phyloP scores from a whole-genome alignment of 2,888 invertebrate species.

The Ophion obscuratus region DNA sequence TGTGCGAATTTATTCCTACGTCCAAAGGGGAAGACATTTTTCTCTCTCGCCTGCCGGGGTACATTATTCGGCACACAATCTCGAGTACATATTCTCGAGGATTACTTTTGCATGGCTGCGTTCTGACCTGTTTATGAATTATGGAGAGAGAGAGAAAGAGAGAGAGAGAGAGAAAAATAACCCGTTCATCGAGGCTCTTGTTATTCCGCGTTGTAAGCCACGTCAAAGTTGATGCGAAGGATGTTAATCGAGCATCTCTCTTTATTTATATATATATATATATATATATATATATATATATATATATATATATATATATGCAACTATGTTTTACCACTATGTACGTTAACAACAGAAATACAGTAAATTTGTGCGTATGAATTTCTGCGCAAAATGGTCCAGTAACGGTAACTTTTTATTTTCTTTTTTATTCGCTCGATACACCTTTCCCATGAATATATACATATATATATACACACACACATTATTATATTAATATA shows the following conservation, averaged over 20 bases:
- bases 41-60: too few relatives aligned
- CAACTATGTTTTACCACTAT: not conserved
- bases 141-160: not conserved
- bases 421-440: slow-evolving; percentile 36
- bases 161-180: slow-evolving; percentile 2
- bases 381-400: slow-evolving; percentile 43
- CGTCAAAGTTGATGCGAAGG: slow-evolving; percentile 20
- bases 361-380: slow-evolving; percentile 23
- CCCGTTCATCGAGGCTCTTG: slow-evolving; percentile 38
- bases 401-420: slow-evolving; percentile 44
- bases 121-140: slow-evolving; percentile 19
- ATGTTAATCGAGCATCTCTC: slow-evolving; percentile 36
- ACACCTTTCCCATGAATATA: slow-evolving; percentile 29
- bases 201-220: slow-evolving; percentile 30
- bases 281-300: too few relatives aligned
- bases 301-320: not conserved
- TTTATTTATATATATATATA: not conserved
- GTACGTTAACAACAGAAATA: slow-evolving; percentile 8
- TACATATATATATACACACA: too few relatives aligned
- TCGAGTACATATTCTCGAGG: too few relatives aligned
- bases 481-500: too few relatives aligned
- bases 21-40: too few relatives aligned
- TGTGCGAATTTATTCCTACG: too few relatives aligned
- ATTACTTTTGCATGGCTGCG: not conserved
- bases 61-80: too few relatives aligned